Evolutionary conservation across 2,888 invertebrate species (phyloP).

Genomic region (Trissonchulus latispiculum): DNA sequence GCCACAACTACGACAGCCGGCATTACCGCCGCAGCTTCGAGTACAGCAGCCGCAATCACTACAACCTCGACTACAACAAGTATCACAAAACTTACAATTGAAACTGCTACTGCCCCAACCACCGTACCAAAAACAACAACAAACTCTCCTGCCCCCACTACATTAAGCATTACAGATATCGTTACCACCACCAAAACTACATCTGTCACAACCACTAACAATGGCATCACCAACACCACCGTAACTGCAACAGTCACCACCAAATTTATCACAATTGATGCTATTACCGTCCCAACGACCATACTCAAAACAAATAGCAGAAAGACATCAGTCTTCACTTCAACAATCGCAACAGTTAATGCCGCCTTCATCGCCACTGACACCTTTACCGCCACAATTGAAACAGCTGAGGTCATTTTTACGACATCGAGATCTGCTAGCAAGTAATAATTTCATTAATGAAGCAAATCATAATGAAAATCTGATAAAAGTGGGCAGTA

Average conservation of each 20-base stretch:
- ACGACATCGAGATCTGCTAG: no score
- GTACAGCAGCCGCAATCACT: background rate
- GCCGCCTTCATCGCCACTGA: no score
- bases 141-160: no score
- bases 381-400: no score
- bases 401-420: no score
- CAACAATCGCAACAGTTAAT: no score
- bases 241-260: background rate
- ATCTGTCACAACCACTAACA: background rate
- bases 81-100: background rate
- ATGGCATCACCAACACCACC: background rate
- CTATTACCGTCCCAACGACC: background rate
- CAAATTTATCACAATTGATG: background rate
- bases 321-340: no score
- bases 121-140: background rate
- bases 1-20: background rate
- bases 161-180: no score
- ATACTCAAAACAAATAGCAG: no score
- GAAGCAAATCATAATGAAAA: background rate
- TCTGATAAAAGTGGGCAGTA: background rate
- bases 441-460: no score
- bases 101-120: background rate
- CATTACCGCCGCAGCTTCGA: background rate
- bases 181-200: background rate
- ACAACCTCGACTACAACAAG: background rate